Percentiles rank a stretch among this genome's conserved stretches.
Evolutionary conservation across 1,140 invertebrate species (phyloP).

Genomic region (Aphelenchoides fujianensis): DNA sequence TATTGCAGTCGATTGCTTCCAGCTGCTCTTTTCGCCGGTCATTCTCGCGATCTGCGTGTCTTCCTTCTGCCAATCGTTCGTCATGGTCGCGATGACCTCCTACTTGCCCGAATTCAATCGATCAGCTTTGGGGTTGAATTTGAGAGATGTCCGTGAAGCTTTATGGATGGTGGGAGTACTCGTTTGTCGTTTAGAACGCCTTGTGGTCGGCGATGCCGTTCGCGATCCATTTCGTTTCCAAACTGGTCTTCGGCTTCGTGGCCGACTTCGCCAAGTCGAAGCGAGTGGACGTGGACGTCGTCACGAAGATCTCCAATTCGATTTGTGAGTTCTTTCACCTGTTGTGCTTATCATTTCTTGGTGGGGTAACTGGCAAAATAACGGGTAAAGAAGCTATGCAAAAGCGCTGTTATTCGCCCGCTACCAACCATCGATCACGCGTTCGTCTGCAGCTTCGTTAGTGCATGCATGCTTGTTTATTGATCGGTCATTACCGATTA

Average conservation of each 20-base stretch:
- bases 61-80: constrained; percentile 35
- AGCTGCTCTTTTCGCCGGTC: constrained; percentile 35
- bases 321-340: constrained; percentile 22
- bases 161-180: too few relatives aligned
- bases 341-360: too few relatives aligned
- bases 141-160: constrained; percentile 23
- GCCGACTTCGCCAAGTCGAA: constrained; percentile 27
- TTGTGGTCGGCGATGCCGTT: constrained; percentile 36
- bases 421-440: too few relatives aligned
- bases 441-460: too few relatives aligned
- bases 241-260: constrained; percentile 25
- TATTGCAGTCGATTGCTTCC: neutral
- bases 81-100: constrained; percentile 29
- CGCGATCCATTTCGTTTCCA: constrained; percentile 29
- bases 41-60: constrained; percentile 27
- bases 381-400: too few relatives aligned
- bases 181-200: constrained; percentile 31
- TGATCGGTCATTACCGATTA: too few relatives aligned
- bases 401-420: too few relatives aligned
- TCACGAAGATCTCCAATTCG: constrained; percentile 26
- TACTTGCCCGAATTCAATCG: constrained; percentile 32
- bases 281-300: constrained; percentile 17
- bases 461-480: too few relatives aligned
- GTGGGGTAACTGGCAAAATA: too few relatives aligned
- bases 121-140: constrained; percentile 23